phyloP scores from a whole-genome alignment of 2,797 vertebrate species.

The Antennarius maculatus region DNA sequence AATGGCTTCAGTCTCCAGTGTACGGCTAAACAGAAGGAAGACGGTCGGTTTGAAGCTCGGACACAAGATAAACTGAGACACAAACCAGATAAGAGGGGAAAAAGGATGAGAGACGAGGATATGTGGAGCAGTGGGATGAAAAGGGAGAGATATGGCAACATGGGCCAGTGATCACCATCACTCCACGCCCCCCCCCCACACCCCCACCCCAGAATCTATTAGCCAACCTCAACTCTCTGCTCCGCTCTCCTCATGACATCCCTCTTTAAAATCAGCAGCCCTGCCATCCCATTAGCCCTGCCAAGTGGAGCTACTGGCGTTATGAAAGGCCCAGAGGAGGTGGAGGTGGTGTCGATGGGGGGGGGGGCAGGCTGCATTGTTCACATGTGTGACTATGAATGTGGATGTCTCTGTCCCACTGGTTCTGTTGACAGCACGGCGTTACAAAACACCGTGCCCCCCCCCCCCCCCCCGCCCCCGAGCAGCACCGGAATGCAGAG shows the following conservation, averaged over 20 bases:
- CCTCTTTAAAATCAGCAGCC: slow-evolving; percentile 60
- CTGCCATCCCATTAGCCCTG: slow-evolving; percentile 61
- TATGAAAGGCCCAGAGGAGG: slow-evolving; percentile 51
- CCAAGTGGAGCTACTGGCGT: slow-evolving; percentile 50
- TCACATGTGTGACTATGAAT: slow-evolving; percentile 51
- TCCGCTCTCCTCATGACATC: slow-evolving; percentile 50
- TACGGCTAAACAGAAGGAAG: background rate
- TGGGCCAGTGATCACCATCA: slow-evolving; percentile 53
- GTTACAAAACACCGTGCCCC: slow-evolving; percentile 32
- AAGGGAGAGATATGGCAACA: slow-evolving; percentile 46
- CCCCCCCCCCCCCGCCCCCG: slow-evolving; percentile 24
- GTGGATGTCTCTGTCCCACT: slow-evolving; percentile 48
- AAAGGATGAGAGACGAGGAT: slow-evolving; percentile 35
- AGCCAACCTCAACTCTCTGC: slow-evolving; percentile 50
- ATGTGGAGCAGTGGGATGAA: slow-evolving; percentile 32
- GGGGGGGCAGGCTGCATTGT: background rate
- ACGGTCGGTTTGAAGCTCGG: background rate
- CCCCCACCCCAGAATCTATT: slow-evolving; percentile 50
- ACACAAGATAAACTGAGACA: slow-evolving; percentile 28
- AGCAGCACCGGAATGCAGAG: slow-evolving; percentile 9
- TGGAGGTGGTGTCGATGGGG: slow-evolving; percentile 1
- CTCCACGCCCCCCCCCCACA: slow-evolving; percentile 3
- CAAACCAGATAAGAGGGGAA: slow-evolving; percentile 46
- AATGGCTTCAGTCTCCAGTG: slow-evolving; percentile 55
- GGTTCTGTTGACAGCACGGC: slow-evolving; percentile 46